A percentile compares a stretch with the other conserved stretches of the same genome.
Conservation (phyloP, 2,888 invertebrate species). For the Peribatodes rhomboidaria region DNA sequence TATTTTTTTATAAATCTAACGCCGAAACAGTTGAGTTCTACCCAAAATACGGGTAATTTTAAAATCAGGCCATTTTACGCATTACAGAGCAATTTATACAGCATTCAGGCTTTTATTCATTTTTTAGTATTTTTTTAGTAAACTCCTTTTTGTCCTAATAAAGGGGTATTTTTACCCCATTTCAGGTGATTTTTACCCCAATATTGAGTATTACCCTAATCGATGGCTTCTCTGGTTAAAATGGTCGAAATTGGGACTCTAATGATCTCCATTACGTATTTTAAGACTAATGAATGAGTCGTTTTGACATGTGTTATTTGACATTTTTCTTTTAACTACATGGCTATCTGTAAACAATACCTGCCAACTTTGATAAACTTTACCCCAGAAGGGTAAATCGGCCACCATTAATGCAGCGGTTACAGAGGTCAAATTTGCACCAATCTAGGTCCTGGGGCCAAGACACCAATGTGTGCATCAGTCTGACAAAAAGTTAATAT, state of each 20-base stretch:
- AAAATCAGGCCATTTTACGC: constrained; percentile 3
- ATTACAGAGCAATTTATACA: constrained; percentile 10
- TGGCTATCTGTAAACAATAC: no score
- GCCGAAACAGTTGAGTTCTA: constrained; percentile 1
- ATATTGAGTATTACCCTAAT: background rate
- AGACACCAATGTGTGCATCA: no score
- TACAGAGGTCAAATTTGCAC: no score
- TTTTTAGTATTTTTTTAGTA: background rate
- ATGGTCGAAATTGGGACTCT: background rate
- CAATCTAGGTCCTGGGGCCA: no score
- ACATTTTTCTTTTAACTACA: no score
- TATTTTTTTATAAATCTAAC: background rate
- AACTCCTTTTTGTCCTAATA: background rate
- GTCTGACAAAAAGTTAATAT: no score
- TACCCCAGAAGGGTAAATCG: no score
- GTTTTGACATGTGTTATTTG: no score
- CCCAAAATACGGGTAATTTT: background rate
- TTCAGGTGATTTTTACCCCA: background rate
- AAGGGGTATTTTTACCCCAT: background rate
- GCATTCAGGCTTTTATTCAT: background rate
- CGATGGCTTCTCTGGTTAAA: background rate
- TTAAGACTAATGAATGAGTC: no score
- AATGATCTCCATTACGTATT: background rate
- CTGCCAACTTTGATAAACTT: no score
- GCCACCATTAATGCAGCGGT: no score